Percentiles rank a stretch among this genome's conserved stretches.
These are phyloP conservation scores for Petrosia ficiformis DNA, from an alignment of 37 sponge, comb jelly and placozoan species.

Conservation along the genomic window DNA sequence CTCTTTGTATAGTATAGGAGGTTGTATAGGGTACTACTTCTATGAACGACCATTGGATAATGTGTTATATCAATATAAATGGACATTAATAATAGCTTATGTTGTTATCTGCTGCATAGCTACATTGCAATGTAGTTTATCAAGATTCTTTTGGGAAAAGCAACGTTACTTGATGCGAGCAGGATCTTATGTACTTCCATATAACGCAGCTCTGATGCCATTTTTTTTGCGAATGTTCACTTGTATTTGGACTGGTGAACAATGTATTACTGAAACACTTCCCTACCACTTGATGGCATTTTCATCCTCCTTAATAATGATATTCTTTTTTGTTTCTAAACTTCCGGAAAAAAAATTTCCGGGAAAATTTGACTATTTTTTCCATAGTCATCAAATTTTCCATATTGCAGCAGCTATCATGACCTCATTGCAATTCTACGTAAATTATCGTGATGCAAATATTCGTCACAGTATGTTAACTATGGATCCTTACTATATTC, in stretches of 20 bases:
- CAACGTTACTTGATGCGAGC: not conserved
- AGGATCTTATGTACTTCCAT: not conserved
- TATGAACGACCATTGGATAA: constrained; percentile 26
- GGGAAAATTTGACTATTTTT: constrained; percentile 18
- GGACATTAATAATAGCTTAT: not conserved
- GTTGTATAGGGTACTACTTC: constrained; percentile 20
- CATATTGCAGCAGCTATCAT: not conserved
- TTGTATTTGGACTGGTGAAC: not conserved
- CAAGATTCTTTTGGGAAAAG: not conserved
- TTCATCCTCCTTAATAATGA: not conserved
- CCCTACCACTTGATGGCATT: not conserved
- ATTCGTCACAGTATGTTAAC: not conserved
- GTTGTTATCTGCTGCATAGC: not conserved
- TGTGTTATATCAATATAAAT: not conserved
- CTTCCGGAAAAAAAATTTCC: constrained; percentile 23
- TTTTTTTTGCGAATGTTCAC: not conserved
- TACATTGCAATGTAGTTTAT: not conserved
- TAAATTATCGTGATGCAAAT: not conserved
- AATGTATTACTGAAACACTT: constrained; percentile 2
- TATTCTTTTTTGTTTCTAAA: constrained; percentile 9
- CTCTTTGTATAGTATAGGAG: constrained; percentile 30
- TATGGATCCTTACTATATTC: not conserved
- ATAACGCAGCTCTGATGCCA: not conserved
- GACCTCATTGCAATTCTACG: constrained; percentile 1
- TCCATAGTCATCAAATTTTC: constrained; percentile 25